Evolutionary conservation across 35 echinoderm and acorn worm genomes (phyloP).

Genomic region (Eucidaris tribuloides): DNA sequence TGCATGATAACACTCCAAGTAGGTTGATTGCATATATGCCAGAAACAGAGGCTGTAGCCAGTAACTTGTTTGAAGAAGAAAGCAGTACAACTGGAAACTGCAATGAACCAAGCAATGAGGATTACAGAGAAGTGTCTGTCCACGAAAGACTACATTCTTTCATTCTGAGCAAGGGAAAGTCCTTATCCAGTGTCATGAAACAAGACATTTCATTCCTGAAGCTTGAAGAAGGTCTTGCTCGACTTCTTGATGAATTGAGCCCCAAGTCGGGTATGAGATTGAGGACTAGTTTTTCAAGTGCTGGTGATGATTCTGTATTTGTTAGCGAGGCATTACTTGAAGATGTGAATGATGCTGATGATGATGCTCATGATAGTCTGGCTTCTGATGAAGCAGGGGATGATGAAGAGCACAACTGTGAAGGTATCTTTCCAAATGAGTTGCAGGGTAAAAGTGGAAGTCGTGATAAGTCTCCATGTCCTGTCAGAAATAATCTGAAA

Average conservation of each 20-base stretch:
- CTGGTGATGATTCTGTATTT: conserved; percentile 1
- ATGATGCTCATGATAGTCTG: not conserved
- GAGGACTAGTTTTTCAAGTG: not conserved
- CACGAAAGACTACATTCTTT: not conserved
- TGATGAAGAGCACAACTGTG: not conserved
- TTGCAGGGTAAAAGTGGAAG: not conserved
- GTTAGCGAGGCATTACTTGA: not conserved
- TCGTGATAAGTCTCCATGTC: not conserved
- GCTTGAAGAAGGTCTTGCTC: not conserved
- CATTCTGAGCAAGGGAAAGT: not conserved
- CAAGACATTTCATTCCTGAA: not conserved
- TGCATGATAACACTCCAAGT: not conserved
- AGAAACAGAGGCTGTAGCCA: not conserved
- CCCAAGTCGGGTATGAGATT: not conserved
- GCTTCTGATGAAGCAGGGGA: not conserved
- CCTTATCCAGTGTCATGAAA: not conserved
- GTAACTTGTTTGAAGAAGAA: not conserved
- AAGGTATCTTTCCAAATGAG: not conserved
- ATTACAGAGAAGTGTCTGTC: not conserved
- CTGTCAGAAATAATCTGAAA: not conserved
- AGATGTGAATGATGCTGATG: not conserved
- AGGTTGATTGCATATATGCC: not conserved
- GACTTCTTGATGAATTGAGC: not conserved
- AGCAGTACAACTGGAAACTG: too few species aligned
- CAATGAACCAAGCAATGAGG: not conserved